phyloP scores from a whole-genome alignment of 1,140 invertebrate genomes.

The Latrodectus geometricus region DNA sequence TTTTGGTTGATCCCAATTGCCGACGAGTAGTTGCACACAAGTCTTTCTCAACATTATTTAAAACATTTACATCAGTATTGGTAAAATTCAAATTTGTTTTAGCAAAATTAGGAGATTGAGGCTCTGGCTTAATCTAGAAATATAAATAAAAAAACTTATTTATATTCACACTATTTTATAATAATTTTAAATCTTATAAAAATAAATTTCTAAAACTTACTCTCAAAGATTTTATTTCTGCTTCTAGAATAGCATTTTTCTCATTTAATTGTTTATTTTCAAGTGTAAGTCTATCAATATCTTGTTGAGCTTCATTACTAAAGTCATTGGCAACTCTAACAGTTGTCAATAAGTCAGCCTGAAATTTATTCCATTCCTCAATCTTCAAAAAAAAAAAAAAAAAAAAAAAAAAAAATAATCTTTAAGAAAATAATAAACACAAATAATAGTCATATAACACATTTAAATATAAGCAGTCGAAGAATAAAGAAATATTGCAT shows the following conservation, averaged over 20 bases:
- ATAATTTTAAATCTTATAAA: neutral
- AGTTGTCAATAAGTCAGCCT: slow-evolving; percentile 90
- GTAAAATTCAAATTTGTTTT: slow-evolving; percentile 17
- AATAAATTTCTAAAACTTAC: slow-evolving; percentile 42
- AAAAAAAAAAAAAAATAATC: too few relatives aligned
- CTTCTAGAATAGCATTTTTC: slow-evolving; percentile 79
- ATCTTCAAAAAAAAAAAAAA: slow-evolving; percentile 10
- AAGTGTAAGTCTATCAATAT: slow-evolving; percentile 82
- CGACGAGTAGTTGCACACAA: slow-evolving; percentile 34
- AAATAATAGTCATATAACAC: neutral
- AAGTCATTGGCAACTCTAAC: slow-evolving; percentile 95
- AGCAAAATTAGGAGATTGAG: slow-evolving; percentile 10
- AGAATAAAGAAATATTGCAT: too few relatives aligned
- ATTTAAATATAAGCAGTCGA: neutral
- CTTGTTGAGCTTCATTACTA: slow-evolving; percentile 76
- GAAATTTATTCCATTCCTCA: slow-evolving; percentile 93
- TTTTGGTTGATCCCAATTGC: slow-evolving; percentile 30
- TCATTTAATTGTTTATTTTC: slow-evolving; percentile 87
- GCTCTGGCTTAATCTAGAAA: slow-evolving; percentile 7
- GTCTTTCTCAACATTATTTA: slow-evolving; percentile 56
- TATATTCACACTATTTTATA: neutral
- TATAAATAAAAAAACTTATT: neutral
- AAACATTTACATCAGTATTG: slow-evolving; percentile 19
- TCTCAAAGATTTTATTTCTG: slow-evolving; percentile 82
- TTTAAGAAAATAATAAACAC: neutral